Evolutionary conservation across 2,113 vertebrate species (phyloP).

Genomic region (Plestiodon gilberti): DNA sequence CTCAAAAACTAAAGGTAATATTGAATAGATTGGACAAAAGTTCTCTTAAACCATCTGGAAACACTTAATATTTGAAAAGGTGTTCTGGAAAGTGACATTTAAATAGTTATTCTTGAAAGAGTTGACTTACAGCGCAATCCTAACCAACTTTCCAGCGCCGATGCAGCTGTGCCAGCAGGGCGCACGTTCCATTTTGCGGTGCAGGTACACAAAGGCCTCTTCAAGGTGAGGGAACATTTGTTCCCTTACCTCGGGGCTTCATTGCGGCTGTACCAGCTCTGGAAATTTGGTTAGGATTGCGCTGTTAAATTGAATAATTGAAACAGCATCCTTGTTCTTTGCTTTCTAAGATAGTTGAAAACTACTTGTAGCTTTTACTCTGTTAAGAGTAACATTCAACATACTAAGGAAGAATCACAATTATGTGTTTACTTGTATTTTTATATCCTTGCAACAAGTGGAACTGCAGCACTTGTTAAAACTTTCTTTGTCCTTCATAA

Average conservation of each 20-base stretch:
- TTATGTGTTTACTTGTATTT: neutral
- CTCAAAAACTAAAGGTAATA: neutral
- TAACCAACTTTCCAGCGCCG: no score
- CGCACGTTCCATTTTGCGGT: no score
- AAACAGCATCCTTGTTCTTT: neutral
- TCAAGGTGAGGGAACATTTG: no score
- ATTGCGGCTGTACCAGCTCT: no score
- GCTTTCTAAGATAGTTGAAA: neutral
- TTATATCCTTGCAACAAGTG: neutral
- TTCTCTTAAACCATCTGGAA: constrained; percentile 27
- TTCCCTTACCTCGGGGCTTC: no score
- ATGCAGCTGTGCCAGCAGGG: no score
- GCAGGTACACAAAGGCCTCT: no score
- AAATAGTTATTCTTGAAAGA: constrained; percentile 24
- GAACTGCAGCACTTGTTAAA: neutral
- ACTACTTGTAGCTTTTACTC: neutral
- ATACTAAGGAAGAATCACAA: neutral
- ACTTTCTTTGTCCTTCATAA: neutral
- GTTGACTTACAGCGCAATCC: neutral
- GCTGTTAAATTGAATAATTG: neutral
- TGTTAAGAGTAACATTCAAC: neutral
- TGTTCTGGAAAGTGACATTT: neutral
- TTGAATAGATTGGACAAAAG: constrained; percentile 6
- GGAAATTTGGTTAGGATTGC: no score
- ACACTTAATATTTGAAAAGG: neutral